Conservation (phyloP, 53 echinoderm and acorn worm species). For the Echinarachnius parma region DNA sequence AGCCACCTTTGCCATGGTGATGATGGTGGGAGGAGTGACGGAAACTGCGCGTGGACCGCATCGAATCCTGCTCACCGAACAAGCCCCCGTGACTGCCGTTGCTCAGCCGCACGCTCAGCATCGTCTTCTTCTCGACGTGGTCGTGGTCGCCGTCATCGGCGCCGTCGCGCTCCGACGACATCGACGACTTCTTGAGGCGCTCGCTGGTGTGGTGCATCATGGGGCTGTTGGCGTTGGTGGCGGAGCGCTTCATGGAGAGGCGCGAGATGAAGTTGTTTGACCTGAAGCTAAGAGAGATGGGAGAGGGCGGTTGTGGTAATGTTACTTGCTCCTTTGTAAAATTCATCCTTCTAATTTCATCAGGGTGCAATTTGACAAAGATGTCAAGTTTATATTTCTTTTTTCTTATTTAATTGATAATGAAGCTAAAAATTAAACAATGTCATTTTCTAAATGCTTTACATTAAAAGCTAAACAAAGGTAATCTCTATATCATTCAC, state of each 20-base stretch:
- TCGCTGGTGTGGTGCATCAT: constrained; percentile 93
- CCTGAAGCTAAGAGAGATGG: constrained; percentile 85
- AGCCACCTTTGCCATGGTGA: constrained; percentile 44
- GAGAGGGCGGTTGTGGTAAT: too few relatives aligned
- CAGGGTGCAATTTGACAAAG: too few relatives aligned
- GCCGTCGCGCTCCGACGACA: constrained; percentile 53
- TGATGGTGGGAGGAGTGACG: constrained; percentile 47
- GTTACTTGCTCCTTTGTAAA: too few relatives aligned
- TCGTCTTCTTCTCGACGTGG: constrained; percentile 77
- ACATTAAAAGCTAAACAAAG: too few relatives aligned
- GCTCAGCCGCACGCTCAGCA: constrained; percentile 56
- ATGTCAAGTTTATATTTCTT: too few relatives aligned
- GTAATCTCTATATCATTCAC: too few relatives aligned
- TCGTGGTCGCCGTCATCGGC: constrained; percentile 66
- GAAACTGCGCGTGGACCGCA: constrained; percentile 65
- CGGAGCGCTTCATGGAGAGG: constrained; percentile 89
- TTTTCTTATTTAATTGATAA: too few relatives aligned
- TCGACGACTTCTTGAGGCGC: constrained; percentile 67
- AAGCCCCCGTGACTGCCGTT: constrained; percentile 55
- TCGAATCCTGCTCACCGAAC: constrained; percentile 78
- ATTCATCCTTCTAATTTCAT: too few relatives aligned
- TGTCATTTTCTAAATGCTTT: too few relatives aligned
- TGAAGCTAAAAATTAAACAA: too few relatives aligned
- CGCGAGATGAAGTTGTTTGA: constrained; percentile 93
- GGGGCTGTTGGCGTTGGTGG: constrained; percentile 76